A percentile compares a stretch with the other conserved stretches of the same genome.
Evolutionary conservation across 2,797 vertebrate genomes (phyloP).

Genomic region (Ispidina lecontei): DNA sequence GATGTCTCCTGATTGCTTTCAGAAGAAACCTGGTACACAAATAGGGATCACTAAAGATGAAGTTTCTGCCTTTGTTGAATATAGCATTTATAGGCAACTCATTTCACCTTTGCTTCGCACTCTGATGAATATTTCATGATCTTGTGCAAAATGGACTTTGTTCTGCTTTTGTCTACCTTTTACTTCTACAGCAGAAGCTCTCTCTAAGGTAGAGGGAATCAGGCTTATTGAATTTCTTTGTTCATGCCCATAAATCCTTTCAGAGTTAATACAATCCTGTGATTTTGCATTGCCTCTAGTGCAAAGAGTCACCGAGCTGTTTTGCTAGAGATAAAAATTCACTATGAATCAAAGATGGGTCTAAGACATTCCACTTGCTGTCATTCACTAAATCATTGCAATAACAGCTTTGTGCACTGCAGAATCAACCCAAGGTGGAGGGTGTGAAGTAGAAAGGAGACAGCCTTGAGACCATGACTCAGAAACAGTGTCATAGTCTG

Average conservation of each 20-base stretch:
- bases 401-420: not conserved
- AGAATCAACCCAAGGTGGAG: not conserved
- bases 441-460: not conserved
- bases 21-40: not conserved
- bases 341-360: not conserved
- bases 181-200: not conserved
- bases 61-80: not conserved
- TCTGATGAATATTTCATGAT: not conserved
- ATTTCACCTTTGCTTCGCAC: not conserved
- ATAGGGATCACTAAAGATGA: not conserved
- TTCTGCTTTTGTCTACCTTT: not conserved
- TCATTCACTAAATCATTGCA: not conserved
- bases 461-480: not conserved
- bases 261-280: not conserved
- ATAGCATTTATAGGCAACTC: not conserved
- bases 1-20: not conserved
- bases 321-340: not conserved
- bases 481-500: not conserved
- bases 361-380: not conserved
- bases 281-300: not conserved
- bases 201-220: not conserved
- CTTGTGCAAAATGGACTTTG: not conserved
- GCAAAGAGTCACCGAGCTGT: not conserved
- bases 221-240: not conserved
- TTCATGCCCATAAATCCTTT: not conserved